Base-by-base conservation (phyloP, 2,797 vertebrate genomes). In the Malacoraja senta region DNA sequence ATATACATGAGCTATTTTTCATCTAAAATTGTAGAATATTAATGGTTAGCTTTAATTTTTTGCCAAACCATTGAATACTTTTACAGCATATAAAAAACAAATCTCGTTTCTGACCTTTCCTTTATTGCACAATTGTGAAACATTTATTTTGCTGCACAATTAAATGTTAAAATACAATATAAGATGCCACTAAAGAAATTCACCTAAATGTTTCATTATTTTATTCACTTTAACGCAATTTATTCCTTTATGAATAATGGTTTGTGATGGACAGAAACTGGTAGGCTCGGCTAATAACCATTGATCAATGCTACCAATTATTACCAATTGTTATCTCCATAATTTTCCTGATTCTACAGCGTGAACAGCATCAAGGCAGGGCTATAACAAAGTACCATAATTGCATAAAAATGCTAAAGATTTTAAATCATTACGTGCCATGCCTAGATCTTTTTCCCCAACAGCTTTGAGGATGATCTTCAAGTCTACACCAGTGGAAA, bases 381-480 rank as follows among this genome's bases (percentile, higher is more conserved):
- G 94, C 93, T 95, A 95, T 96, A 96, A 95, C 96, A 96, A 96
- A 96, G 96, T 96, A 96, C 32, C 95, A 95, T 96, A 96, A 97
- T 97, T 96, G 96, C 94, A 96, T 96, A 96, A 97, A 97, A 96
- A 97, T 97, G 96, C 96, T 96, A 96, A 97, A 96, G 95, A 95
- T 96, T 95, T 94, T 95, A 96, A 96, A 96, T 96, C 95, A 95
- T 94, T 95, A 95, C 96, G 65, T 6, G 95, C 95, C 95, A 95
- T 96, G 94, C 95, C 95, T 94, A 95, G 95, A 95, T 94, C 95
- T 93, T 95, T 95, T 94, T 95, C 94, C 95, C 65, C 95, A 94
- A 94, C 94, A 94, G 95, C 95, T 94, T 94, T 94, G 32, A 21
- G 72, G 68, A 15, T 91, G 35, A 65, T 65, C 65, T 91, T 91